phyloP scores from a whole-genome alignment of 2,113 vertebrate species.

The Phoenicopterus ruber region DNA sequence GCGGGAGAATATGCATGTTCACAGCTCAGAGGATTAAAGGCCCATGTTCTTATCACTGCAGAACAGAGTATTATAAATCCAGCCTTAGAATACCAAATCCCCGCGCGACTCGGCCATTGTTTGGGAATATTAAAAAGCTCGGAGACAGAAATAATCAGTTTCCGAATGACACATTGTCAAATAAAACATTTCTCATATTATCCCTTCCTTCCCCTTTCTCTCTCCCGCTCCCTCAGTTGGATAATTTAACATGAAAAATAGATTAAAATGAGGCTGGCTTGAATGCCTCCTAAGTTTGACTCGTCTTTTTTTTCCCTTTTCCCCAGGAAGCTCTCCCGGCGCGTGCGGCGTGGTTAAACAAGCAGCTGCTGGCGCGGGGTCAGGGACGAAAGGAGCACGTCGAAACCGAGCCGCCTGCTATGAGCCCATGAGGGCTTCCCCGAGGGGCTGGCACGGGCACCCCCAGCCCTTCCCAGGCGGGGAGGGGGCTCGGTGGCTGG shows the following conservation, averaged over 20 bases:
- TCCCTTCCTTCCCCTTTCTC: constrained; percentile 68
- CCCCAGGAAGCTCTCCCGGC: background rate
- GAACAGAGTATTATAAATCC: constrained; percentile 84
- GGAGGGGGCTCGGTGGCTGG: accelerated
- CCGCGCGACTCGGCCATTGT: constrained; percentile 67
- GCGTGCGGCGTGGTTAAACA: background rate
- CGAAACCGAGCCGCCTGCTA: background rate
- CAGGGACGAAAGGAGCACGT: accelerated
- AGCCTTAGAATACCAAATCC: constrained; percentile 81
- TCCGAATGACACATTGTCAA: constrained; percentile 79
- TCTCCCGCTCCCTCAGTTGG: constrained; percentile 51
- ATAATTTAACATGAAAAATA: constrained; percentile 73
- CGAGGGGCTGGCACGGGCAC: accelerated
- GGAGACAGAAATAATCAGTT: constrained; percentile 82
- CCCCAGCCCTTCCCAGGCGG: background rate
- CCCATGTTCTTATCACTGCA: constrained; percentile 79
- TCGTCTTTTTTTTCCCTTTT: background rate
- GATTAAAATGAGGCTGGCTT: constrained; percentile 65
- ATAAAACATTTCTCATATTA: constrained; percentile 76
- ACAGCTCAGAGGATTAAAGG: constrained; percentile 82
- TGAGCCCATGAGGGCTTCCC: background rate
- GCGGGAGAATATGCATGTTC: constrained; percentile 79
- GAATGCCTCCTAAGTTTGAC: constrained; percentile 53
- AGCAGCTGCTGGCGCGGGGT: accelerated
- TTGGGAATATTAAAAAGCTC: constrained; percentile 79